phyloP scores from a whole-genome alignment of 2,113 vertebrate species.

The Regulus satrapa region DNA sequence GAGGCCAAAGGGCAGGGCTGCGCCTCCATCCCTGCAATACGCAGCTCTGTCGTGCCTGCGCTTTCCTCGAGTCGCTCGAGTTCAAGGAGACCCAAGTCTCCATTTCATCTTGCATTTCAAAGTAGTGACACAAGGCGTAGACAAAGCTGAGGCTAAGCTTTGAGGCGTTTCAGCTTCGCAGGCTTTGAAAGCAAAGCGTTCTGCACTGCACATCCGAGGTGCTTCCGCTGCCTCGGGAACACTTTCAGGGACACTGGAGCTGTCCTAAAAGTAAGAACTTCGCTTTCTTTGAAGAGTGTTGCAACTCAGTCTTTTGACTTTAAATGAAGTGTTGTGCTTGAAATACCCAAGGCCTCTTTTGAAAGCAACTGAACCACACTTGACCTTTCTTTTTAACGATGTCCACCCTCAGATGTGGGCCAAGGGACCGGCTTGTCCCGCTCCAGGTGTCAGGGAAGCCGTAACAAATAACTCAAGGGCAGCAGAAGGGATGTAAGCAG shows the following conservation, averaged over 20 bases:
- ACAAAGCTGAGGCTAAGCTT: conserved; percentile 9
- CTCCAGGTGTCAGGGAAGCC: neutral
- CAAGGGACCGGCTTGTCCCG: neutral
- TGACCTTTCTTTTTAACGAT: neutral
- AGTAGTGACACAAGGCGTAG: neutral
- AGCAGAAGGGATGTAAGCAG: neutral
- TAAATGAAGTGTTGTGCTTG: neutral
- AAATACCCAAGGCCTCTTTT: neutral
- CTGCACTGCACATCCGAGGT: neutral
- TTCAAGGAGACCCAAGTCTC: neutral
- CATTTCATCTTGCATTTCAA: conserved; percentile 35
- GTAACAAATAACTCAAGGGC: neutral
- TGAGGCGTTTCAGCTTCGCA: neutral
- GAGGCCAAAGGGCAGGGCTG: neutral
- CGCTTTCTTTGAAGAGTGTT: neutral
- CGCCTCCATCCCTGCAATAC: neutral
- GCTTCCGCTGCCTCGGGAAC: neutral
- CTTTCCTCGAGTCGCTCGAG: neutral
- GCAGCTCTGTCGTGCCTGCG: neutral
- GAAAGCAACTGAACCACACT: neutral
- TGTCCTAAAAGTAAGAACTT: neutral
- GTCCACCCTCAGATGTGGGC: neutral
- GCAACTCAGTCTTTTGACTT: neutral
- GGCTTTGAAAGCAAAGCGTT: neutral
- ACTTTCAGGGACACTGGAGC: neutral